phyloP scores from a whole-genome alignment of 2,888 invertebrate genomes.

The Catotricha subobsoleta region DNA sequence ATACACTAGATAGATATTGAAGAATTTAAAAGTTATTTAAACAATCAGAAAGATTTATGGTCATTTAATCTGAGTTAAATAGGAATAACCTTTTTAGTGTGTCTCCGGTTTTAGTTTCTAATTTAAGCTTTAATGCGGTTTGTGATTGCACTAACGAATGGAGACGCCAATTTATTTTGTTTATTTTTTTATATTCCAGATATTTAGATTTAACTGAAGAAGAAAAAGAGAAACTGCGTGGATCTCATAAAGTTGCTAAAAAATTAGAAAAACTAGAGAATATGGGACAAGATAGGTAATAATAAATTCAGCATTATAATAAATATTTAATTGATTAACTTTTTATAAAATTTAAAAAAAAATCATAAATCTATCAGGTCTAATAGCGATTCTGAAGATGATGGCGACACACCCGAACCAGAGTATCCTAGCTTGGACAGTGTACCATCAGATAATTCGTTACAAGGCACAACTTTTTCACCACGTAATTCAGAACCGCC shows the following conservation, averaged over 20 bases:
- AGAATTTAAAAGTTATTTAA: no score
- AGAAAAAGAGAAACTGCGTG: constrained; percentile 79
- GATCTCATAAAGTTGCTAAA: constrained; percentile 79
- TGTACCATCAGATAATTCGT: constrained; percentile 52
- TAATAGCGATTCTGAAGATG: constrained; percentile 54
- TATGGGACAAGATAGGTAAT: constrained; percentile 47
- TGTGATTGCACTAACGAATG: no score
- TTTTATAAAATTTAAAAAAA: neutral
- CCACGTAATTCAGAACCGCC: constrained; percentile 62
- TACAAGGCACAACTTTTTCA: constrained; percentile 42
- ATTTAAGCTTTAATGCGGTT: no score
- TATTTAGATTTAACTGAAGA: constrained; percentile 83
- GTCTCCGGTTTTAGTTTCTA: no score
- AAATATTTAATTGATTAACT: constrained; percentile 5
- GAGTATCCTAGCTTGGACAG: constrained; percentile 70
- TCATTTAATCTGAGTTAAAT: no score
- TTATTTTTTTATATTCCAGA: constrained; percentile 26
- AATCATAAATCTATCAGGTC: constrained; percentile 30
- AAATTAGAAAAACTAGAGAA: constrained; percentile 80
- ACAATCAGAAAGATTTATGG: no score
- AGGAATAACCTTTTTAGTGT: no score
- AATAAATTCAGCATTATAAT: neutral
- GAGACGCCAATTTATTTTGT: no score
- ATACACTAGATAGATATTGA: no score
- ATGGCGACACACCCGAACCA: constrained; percentile 41